Evolutionary conservation across 2,888 invertebrate genomes (phyloP).

Genomic region (Arge pagana): DNA sequence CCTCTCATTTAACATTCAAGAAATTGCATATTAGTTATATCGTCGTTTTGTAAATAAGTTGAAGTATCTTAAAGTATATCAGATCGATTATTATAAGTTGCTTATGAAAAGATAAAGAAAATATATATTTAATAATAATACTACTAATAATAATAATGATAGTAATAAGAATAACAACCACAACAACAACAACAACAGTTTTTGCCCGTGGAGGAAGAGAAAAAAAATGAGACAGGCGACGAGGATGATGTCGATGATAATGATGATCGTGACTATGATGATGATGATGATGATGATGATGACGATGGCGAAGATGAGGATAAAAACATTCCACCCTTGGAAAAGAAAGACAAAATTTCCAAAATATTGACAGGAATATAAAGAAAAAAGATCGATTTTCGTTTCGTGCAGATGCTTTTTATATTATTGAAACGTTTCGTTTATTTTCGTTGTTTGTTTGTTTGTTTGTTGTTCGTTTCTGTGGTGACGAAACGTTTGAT

Average conservation of each 20-base stretch:
- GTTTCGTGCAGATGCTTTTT: constrained; percentile 1
- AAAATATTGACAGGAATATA: neutral
- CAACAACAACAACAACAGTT: too few species aligned
- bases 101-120: constrained; percentile 34
- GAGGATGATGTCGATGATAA: constrained; percentile 11
- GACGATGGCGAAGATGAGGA: constrained; percentile 32
- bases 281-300: too few species aligned
- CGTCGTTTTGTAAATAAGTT: constrained; percentile 52
- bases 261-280: constrained; percentile 24
- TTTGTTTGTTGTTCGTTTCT: neutral
- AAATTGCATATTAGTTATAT: constrained; percentile 23
- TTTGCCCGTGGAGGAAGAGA: constrained; percentile 30
- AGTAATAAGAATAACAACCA: constrained; percentile 29
- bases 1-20: neutral
- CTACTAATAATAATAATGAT: neutral
- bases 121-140: constrained; percentile 8
- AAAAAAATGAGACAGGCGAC: too few species aligned
- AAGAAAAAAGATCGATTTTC: constrained; percentile 1
- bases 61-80: constrained; percentile 37
- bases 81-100: constrained; percentile 35
- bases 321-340: constrained; percentile 42
- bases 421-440: too few species aligned
- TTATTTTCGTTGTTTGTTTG: constrained; percentile 1
- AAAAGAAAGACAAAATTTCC: constrained; percentile 15
- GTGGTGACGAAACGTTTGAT: too few species aligned